Evolutionary conservation across 1,140 invertebrate species (phyloP).

Genomic region (Drosophila navojoa): DNA sequence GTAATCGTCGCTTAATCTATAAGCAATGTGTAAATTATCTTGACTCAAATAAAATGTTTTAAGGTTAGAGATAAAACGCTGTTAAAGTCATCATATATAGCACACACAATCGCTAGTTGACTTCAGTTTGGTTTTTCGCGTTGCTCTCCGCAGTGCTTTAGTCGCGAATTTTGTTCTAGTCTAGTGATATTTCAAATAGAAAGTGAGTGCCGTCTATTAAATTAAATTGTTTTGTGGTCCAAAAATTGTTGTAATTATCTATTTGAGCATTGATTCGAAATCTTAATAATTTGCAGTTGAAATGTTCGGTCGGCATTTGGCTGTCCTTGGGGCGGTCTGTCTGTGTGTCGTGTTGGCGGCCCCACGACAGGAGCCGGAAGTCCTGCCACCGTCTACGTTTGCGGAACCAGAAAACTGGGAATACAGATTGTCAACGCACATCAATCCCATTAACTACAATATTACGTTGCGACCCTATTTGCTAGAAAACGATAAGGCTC

Average conservation of each 20-base stretch:
- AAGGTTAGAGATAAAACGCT: constrained; percentile 63
- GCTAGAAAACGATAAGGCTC: constrained; percentile 83
- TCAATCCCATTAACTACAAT: constrained; percentile 87
- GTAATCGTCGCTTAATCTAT: constrained; percentile 64
- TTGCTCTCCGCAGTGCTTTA: constrained; percentile 20
- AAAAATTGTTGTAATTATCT: constrained; percentile 12
- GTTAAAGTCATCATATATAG: constrained; percentile 57
- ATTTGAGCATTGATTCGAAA: not conserved
- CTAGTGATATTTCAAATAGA: not conserved
- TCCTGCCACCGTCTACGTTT: constrained; percentile 34
- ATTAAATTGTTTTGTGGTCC: constrained; percentile 36
- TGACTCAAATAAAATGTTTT: constrained; percentile 66
- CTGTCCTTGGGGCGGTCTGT: constrained; percentile 53
- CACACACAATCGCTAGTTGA: constrained; percentile 3
- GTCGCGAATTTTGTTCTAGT: constrained; percentile 2
- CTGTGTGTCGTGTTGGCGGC: constrained; percentile 40
- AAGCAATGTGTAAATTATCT: constrained; percentile 54
- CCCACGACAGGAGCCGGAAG: constrained; percentile 11
- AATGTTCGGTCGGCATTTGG: constrained; percentile 56
- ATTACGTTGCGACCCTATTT: constrained; percentile 87
- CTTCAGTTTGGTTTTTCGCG: constrained; percentile 62
- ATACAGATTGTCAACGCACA: constrained; percentile 56
- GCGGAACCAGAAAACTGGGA: constrained; percentile 29
- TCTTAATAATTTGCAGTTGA: constrained; percentile 20
- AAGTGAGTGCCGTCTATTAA: constrained; percentile 29